Conservation (phyloP, 2,113 vertebrate species). For the Xenopus laevis region DNA sequence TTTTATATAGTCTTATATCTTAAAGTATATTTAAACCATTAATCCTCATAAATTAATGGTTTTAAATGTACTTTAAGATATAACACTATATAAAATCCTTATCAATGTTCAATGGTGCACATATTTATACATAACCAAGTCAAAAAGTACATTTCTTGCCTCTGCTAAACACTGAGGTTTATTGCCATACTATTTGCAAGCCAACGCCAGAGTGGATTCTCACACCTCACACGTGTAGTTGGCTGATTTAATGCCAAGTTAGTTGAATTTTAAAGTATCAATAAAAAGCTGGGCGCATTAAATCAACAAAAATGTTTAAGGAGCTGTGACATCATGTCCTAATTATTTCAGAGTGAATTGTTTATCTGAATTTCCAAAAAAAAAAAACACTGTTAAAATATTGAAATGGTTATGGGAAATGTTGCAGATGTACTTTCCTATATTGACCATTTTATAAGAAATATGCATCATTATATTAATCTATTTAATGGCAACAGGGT, state of each 20-base stretch:
- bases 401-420: constrained; percentile 49
- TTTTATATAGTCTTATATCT: too few relatives aligned
- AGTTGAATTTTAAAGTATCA: constrained; percentile 48
- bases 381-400: constrained; percentile 47
- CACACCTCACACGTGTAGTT: constrained; percentile 19
- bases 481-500: too few relatives aligned
- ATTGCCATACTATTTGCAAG: not conserved
- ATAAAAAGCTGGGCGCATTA: constrained; percentile 46
- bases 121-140: not conserved
- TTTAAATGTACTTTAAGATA: too few relatives aligned
- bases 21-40: too few relatives aligned
- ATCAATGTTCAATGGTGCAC: not conserved
- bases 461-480: too few relatives aligned
- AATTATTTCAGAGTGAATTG: constrained; percentile 31
- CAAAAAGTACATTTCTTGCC: not conserved
- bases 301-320: constrained; percentile 48
- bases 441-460: too few relatives aligned
- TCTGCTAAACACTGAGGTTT: not conserved
- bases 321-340: constrained; percentile 49
- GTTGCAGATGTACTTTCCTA: constrained; percentile 57
- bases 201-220: constrained; percentile 9
- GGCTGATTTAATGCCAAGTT: constrained; percentile 48
- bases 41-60: too few relatives aligned
- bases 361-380: constrained; percentile 35
- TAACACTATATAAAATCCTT: too few relatives aligned